These are phyloP conservation scores for Bombus balteatus DNA, from an alignment of 1,140 invertebrate genomes.

Conservation along the genomic window DNA sequence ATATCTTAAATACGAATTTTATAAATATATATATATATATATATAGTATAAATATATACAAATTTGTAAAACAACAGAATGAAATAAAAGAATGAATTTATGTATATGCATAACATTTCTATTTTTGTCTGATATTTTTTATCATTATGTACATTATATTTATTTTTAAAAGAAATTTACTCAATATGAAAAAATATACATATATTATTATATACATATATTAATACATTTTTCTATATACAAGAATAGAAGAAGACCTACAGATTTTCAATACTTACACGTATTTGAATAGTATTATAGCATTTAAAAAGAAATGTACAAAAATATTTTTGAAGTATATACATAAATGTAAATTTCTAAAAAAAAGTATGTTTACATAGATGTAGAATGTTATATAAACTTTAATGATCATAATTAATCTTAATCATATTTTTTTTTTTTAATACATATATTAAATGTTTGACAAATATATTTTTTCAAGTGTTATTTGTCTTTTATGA, in stretches of 20 bases:
- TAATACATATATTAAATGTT: slow-evolving; percentile 10
- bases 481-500: slow-evolving; percentile 63
- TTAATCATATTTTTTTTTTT: slow-evolving; percentile 1
- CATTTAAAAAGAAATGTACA: slow-evolving; percentile 5
- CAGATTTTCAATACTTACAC: neutral
- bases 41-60: slow-evolving; percentile 19
- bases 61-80: slow-evolving; percentile 23
- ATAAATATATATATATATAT: slow-evolving; percentile 39
- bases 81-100: slow-evolving; percentile 9
- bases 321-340: slow-evolving; percentile 17
- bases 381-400: neutral
- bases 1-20: slow-evolving; percentile 50
- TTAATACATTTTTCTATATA: neutral
- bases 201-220: too few species aligned
- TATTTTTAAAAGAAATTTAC: slow-evolving; percentile 1
- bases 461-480: slow-evolving; percentile 55
- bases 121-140: neutral
- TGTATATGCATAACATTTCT: neutral
- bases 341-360: slow-evolving; percentile 23
- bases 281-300: slow-evolving; percentile 7
- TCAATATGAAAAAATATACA: neutral
- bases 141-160: slow-evolving; percentile 19
- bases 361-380: neutral
- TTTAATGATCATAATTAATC: neutral
- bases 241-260: slow-evolving; percentile 21